Evolutionary conservation across 2,797 vertebrate genomes (phyloP), one percentile per base, ranked within the genome.

Genomic region (Menidia menidia): DNA sequence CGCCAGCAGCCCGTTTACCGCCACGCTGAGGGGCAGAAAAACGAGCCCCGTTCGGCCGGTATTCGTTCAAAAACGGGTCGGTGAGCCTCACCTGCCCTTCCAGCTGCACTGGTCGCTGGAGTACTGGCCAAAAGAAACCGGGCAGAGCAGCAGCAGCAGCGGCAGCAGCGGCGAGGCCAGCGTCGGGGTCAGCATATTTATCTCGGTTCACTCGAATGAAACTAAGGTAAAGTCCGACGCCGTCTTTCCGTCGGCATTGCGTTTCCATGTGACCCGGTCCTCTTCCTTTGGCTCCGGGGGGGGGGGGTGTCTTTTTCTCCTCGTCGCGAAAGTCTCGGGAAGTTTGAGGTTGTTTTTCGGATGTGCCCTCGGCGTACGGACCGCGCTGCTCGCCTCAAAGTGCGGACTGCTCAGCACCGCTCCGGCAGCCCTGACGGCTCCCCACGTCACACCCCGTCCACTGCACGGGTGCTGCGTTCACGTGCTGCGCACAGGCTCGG

Each of bases 21-120:
- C 44, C 44, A 18, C 2, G 44, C 11, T 56, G 6, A 19, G 4
- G 4, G 25, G 25, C 25, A 25, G 25, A 25, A 25, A 25, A 25
- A 25, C 25, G 25, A 25, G 25, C 25, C 25, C 25, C 25, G 25
- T 25, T 25, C 25, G 25, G 25, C 25, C 25, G 25, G 25, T 25
- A 25, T 25, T 25, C 25, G 25, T 25, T 25, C 2, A 0, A 6
- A 43, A 19, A 43, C 2, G 3, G 3, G 1, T 15, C 12, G 0
- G 9, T 9, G 2, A 32, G 5, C 6, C 86, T 96, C 89, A 98
- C 97, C 97, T 99, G 85, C 97, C 97, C 92, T 94, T 97, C 97
- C 97, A 98, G 92, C 95, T 98, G 94, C 97, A 99, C 94, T 97
- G 94, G 89, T 99, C 97, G 83, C 97, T 98, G 18, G 97, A 97